phyloP scores from a whole-genome alignment of 2,113 vertebrate species.

The Lethenteron camtschaticum region DNA sequence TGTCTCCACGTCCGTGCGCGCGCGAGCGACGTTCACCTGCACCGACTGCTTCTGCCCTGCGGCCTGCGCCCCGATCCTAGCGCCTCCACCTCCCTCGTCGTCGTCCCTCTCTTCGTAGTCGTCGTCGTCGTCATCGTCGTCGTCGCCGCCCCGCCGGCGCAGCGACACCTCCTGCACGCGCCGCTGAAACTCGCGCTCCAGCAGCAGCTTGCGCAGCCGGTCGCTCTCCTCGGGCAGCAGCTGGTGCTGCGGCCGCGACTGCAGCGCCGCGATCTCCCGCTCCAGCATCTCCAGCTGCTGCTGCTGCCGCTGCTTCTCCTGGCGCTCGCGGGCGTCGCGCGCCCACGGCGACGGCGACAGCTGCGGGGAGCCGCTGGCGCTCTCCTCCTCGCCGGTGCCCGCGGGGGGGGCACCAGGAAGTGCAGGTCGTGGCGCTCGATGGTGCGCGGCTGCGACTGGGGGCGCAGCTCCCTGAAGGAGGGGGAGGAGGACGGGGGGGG shows the following conservation, averaged over 20 bases:
- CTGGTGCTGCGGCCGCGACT: constrained; percentile 49
- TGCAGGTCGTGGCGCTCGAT: constrained; percentile 80
- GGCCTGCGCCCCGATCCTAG: too few relatives aligned
- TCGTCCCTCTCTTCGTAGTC: constrained; percentile 39
- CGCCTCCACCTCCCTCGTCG: neutral
- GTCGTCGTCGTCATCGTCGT: constrained; percentile 74
- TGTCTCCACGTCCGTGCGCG: too few relatives aligned
- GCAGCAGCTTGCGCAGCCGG: constrained; percentile 78
- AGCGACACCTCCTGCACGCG: constrained; percentile 82
- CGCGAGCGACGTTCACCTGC: too few relatives aligned
- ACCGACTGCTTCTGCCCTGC: too few relatives aligned
- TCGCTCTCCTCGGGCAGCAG: constrained; percentile 63
- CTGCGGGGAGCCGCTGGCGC: constrained; percentile 56
- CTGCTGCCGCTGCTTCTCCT: constrained; percentile 95
- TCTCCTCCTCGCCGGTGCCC: constrained; percentile 61
- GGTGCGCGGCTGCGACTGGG: constrained; percentile 85
- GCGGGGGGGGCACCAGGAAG: constrained; percentile 33
- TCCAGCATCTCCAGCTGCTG: constrained; percentile 87
- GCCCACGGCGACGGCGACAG: constrained; percentile 95
- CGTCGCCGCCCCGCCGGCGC: constrained; percentile 67
- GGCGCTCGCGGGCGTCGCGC: constrained; percentile 71
- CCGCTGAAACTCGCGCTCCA: constrained; percentile 98
- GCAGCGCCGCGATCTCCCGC: constrained; percentile 83
- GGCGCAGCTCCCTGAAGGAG: constrained; percentile 61
- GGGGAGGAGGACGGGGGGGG: constrained; percentile 19